Evolutionary conservation across 2,888 invertebrate species (phyloP).

Genomic region (Hermaeophaga mercurialis): DNA sequence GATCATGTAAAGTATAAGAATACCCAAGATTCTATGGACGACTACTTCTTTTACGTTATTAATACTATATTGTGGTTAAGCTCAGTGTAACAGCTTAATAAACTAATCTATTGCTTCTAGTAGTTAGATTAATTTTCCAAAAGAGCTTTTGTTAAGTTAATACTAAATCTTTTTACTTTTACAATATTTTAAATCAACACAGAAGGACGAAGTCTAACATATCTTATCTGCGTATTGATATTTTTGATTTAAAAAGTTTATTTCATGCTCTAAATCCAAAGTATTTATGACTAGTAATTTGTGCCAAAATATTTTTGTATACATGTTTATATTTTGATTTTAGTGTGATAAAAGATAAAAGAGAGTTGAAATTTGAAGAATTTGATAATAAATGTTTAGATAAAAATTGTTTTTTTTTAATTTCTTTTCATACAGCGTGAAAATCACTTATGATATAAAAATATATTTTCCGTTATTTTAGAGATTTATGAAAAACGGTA

Average conservation of each 20-base stretch:
- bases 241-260: constrained; percentile 24
- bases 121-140: background rate
- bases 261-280: constrained; percentile 25
- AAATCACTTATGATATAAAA: no score
- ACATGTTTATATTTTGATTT: constrained; percentile 31
- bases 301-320: constrained; percentile 37
- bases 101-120: constrained; percentile 8
- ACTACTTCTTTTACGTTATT: constrained; percentile 9
- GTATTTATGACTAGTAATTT: constrained; percentile 29
- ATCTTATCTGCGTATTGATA: constrained; percentile 14
- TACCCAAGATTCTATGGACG: background rate
- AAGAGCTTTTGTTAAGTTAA: background rate
- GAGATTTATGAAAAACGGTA: no score
- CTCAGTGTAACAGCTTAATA: constrained; percentile 12
- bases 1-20: constrained; percentile 31
- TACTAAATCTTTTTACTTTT: constrained; percentile 2
- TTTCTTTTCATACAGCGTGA: no score
- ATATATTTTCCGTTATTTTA: no score
- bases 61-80: constrained; percentile 1
- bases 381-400: constrained; percentile 22
- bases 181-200: background rate
- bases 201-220: no score
- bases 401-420: background rate
- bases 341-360: constrained; percentile 16
- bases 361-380: constrained; percentile 13